Base-by-base conservation (phyloP, 2,888 invertebrate genomes). In the Clepsis dumicolana region DNA sequence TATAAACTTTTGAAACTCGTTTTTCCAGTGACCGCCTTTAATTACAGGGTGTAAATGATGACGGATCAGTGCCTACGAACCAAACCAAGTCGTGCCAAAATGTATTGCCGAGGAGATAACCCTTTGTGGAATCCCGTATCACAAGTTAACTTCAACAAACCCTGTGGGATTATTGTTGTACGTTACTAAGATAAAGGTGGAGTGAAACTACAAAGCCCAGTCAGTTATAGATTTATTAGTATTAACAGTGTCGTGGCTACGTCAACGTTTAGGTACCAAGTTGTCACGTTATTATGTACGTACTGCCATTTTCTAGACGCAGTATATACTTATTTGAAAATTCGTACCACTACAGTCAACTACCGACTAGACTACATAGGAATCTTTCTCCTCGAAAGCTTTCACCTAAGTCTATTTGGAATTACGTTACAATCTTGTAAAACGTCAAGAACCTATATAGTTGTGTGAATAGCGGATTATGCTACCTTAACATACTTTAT, bases 11-110 rank as follows among this genome's bases (percentile, higher is more conserved):
- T 10, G n/a, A 16, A 41, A 44, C 25, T 25, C 32, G 18, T 27
- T n/a, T 8, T 21, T 16, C 27, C 44, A 60, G 29, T n/a, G 41
- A 29, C 27, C 57, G n/a, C n/a, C 24, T 57, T 24, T 57, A 38
- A 41, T 57, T 38, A 24, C 25, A n/a, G 24, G 24, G 57, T 27
- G 41, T 27, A 10, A 60, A 21, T 48, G 18, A 48, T 44, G 27
- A 29, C 44, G 18, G 16, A 18, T 44, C 4, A 27, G 16, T 18
- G 12, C n/a, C 41, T 18, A 18, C n/a, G 16, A 16, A 48, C 25
- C 16, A 44, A 44, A 29, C 60, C 44, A 32, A 32, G 29, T 54
- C 32, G 32, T 18, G 32, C 54, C 32, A 18, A 60, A 60, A 60
- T 29, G 16, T 16, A 44, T 29, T 27, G 29, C 27, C 18, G 29